Percentiles rank a stretch among this genome's conserved stretches.
Conservation (phyloP, 1,140 invertebrate genomes). For the Amyelois transitella region DNA sequence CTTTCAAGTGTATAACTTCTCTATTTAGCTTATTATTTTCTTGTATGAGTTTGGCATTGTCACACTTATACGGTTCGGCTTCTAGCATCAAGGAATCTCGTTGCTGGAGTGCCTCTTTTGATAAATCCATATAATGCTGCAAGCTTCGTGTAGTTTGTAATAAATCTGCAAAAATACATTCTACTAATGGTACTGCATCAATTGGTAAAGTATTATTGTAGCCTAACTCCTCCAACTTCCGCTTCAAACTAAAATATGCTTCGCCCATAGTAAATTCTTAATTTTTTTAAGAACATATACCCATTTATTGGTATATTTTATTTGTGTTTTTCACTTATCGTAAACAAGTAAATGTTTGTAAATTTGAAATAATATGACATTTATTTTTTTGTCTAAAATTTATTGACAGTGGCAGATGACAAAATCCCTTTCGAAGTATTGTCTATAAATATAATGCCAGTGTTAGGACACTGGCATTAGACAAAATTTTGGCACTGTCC, state of each 20-base stretch:
- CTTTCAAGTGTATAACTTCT: constrained; percentile 79
- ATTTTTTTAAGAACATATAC: too few relatives aligned
- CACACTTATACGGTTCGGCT: constrained; percentile 81
- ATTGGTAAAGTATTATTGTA: constrained; percentile 82
- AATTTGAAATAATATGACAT: too few relatives aligned
- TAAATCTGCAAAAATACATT: constrained; percentile 83
- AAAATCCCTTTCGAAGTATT: too few relatives aligned
- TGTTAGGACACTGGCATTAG: too few relatives aligned
- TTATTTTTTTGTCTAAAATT: too few relatives aligned
- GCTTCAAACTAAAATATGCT: constrained; percentile 52
- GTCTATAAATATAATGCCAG: too few relatives aligned
- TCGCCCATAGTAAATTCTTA: too few relatives aligned
- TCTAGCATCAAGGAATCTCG: constrained; percentile 75
- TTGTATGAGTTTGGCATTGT: constrained; percentile 80
- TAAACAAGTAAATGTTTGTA: too few relatives aligned
- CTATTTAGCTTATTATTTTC: constrained; percentile 84
- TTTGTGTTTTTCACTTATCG: too few relatives aligned
- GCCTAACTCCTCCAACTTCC: constrained; percentile 76
- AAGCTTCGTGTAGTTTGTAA: constrained; percentile 86
- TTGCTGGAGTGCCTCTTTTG: constrained; percentile 78
- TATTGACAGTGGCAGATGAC: too few relatives aligned
- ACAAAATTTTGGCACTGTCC: constrained; percentile 51
- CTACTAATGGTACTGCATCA: constrained; percentile 83
- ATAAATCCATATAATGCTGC: constrained; percentile 84
- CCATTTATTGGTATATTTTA: too few relatives aligned